A percentile compares a stretch with the other conserved stretches of the same genome.
phyloP scores from a whole-genome alignment of 2,888 invertebrate genomes.

The Mesorhabditis sp. region DNA sequence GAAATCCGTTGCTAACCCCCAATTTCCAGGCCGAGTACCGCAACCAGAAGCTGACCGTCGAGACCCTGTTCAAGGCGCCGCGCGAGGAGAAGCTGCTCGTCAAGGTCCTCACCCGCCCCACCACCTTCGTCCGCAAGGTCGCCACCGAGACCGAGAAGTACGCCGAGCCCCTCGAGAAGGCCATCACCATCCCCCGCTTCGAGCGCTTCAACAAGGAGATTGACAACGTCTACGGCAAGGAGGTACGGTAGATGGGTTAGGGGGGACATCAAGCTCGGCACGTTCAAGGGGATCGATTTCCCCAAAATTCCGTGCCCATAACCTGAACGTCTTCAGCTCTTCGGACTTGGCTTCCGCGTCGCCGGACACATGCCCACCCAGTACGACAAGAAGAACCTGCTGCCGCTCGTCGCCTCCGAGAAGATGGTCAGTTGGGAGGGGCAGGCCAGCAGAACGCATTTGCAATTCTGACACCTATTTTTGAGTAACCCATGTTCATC shows the following conservation, averaged over 20 bases:
- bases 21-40: slow-evolving; percentile 16
- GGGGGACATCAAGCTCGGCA: not conserved
- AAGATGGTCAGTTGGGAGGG: not conserved
- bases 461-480: too few species aligned
- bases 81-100: slow-evolving; percentile 21
- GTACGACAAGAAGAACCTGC: not conserved
- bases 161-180: slow-evolving; percentile 27
- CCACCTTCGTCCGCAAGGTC: slow-evolving; percentile 32
- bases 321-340: not conserved
- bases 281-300: not conserved
- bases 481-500: not conserved
- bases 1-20: not conserved
- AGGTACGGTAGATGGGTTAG: not conserved
- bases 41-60: slow-evolving; percentile 10
- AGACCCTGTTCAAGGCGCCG: not conserved
- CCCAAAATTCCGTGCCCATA: not conserved
- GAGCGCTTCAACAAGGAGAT: slow-evolving; percentile 13
- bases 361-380: not conserved
- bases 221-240: slow-evolving; percentile 7
- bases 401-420: not conserved
- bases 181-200: slow-evolving; percentile 20
- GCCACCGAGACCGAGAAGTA: slow-evolving; percentile 14
- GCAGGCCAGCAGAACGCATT: too few species aligned
- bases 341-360: not conserved
- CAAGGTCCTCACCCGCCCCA: slow-evolving; percentile 31